Evolutionary conservation across 2,888 invertebrate species (phyloP), one percentile per base, ranked within the genome.

Genomic region (Chironomus riparius): DNA sequence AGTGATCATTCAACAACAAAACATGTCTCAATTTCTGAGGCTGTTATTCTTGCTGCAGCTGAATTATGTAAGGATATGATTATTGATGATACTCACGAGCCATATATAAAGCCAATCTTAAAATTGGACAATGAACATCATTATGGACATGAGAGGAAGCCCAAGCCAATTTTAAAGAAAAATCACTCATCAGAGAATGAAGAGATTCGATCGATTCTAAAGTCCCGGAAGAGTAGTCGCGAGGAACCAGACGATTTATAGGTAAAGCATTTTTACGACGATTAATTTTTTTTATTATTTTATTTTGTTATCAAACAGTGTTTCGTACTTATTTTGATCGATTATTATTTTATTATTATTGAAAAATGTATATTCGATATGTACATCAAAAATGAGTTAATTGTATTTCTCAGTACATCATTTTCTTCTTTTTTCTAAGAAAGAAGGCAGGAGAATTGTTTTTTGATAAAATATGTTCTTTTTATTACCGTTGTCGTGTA

Each of bases 101-200:
- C 82, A 1, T 72, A 72, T n/a, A 89, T 92, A 0, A 88, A 90
- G 79, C 93, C 94, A 2, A 94, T 94, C 79, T 84, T 94, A 12
- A 94, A 94, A 84, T 92, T 93, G 84, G 93, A 93, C 81, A 91
- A 91, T 80, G 89, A 90, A 80, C 88, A 89, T 4, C 91, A 91
- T 80, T 91, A 91, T 81, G 83, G 87, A 78, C 87, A 88, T 12
- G 86, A 86, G 79, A 82, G 82, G 50, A 86, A 86, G 50, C 90
- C 91, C 0, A 90, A 87, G 82, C 94, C 95, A 3, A 95, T 95
- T 80, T 83, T 95, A 56, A 95, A 95, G 84, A 95, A 95, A 85
- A 94, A 95, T 82, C 91, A 91, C 0, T 90, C 90, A 78, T 88
- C 90, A 0, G 92, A 92, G 79, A 87, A 88, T 80, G 90, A 89